Conservation (phyloP, 2,888 invertebrate genomes). For the Clivina fossor region DNA sequence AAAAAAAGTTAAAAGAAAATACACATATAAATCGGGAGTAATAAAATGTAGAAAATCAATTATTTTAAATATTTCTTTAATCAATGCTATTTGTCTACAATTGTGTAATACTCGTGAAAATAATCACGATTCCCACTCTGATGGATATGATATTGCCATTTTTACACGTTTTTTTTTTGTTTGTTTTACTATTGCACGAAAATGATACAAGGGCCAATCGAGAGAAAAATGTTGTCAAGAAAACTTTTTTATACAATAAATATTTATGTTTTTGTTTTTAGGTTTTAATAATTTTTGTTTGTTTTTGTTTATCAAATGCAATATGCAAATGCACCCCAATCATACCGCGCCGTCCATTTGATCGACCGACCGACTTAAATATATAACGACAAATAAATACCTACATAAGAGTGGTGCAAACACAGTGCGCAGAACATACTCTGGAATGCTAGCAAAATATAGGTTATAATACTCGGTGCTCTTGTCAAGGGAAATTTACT, state of each 20-base stretch:
- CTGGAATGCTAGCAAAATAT: conserved; percentile 32
- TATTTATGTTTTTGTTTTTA: conserved; percentile 25
- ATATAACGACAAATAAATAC: conserved; percentile 31
- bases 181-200: conserved; percentile 54
- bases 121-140: conserved; percentile 50
- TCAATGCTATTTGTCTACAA: conserved; percentile 55
- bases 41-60: neutral
- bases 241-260: conserved; percentile 34
- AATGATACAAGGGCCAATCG: conserved; percentile 36
- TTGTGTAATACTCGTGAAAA: conserved; percentile 49
- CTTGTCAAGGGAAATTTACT: conserved; percentile 24
- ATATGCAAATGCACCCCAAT: too few relatives aligned
- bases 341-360: conserved; percentile 31
- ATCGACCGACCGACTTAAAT: conserved; percentile 32
- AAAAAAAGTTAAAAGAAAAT: conserved; percentile 12
- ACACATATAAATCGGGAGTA: neutral
- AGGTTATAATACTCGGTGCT: conserved; percentile 29
- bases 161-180: conserved; percentile 52
- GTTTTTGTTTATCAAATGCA: conserved; percentile 34
- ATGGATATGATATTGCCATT: conserved; percentile 56
- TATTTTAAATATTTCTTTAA: conserved; percentile 54
- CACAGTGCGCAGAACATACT: conserved; percentile 33
- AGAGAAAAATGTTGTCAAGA: conserved; percentile 32
- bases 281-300: conserved; percentile 13
- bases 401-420: conserved; percentile 32